Evolutionary conservation across 2,888 invertebrate genomes (phyloP).

Genomic region (Calameuta idolon): DNA sequence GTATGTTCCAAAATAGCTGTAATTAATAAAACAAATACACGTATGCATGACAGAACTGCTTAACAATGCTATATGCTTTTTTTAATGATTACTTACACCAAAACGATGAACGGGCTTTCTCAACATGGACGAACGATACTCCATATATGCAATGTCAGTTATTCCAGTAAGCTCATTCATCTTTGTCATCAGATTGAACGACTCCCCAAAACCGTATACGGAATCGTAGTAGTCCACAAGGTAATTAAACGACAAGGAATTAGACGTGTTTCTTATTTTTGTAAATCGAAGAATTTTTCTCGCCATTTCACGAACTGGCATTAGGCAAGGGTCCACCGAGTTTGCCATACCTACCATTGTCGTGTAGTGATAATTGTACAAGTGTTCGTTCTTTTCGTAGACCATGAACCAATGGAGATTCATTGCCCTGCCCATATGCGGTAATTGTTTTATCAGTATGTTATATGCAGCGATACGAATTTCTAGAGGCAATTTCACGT

Average conservation of each 20-base stretch:
- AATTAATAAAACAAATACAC: conserved; percentile 8
- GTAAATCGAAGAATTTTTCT: conserved; percentile 60
- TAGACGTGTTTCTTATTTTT: conserved; percentile 44
- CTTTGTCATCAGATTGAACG: conserved; percentile 50
- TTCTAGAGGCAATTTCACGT: conserved; percentile 62
- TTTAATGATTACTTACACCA: conserved; percentile 18
- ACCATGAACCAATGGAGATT: conserved; percentile 68
- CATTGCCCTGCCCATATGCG: conserved; percentile 58
- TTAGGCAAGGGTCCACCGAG: conserved; percentile 65
- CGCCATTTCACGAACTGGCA: conserved; percentile 50
- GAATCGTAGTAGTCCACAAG: conserved; percentile 64
- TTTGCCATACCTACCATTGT: conserved; percentile 64
- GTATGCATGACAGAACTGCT: no score
- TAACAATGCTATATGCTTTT: no score
- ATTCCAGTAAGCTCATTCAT: conserved; percentile 56
- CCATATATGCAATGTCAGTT: conserved; percentile 53
- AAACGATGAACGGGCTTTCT: conserved; percentile 35
- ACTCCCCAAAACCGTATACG: conserved; percentile 64
- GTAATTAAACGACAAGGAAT: conserved; percentile 52
- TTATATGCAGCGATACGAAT: conserved; percentile 66
- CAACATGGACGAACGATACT: conserved; percentile 38
- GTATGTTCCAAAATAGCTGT: conserved; percentile 41
- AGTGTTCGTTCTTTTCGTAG: conserved; percentile 64
- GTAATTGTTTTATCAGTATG: conserved; percentile 60
- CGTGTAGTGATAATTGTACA: conserved; percentile 68